Evolutionary conservation across 2,888 invertebrate species (phyloP), one percentile per base, ranked within the genome.

Genomic region (Caenorhabditis wallacei): DNA sequence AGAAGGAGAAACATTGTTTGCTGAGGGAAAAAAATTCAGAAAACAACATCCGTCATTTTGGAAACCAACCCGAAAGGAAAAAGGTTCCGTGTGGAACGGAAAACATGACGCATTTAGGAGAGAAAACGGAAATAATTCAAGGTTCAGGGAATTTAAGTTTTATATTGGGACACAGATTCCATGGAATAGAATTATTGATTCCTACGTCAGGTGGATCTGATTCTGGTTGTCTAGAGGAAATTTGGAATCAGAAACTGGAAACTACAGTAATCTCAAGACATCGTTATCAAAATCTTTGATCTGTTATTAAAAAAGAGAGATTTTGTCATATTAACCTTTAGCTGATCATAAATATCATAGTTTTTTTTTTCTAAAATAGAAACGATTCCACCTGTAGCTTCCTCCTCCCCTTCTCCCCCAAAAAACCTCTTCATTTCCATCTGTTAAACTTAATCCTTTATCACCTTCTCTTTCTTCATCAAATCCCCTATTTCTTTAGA

Each of bases 101-200:
- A 51, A 35, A 18, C 59, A 37, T 59, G 26, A 3, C n/a, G 30
- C 13, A 22, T 43, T n/a, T n/a, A n/a, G 20, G 10, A 40, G 2
- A 18, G 40, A 59, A 59, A 59, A 16, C 22, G 22, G 59, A 59
- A 59, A 59, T 59, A 37, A 43, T 59, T 59, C 59, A 59, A 59
- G 13, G 16, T n/a, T 26, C 26, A 26, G 13, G 16, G 57, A 57
- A 35, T 51, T 20, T 54, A 22, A 26, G 13, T 26, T 54, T 11
- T 18, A n/a, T 20, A 46, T 7, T 7, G 43, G 13, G 43, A 2
- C 13, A 13, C 10, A 43, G 13, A 11, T 43, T 43, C 43, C 10
- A 43, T n/a, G n/a, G n/a, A n/a, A n/a, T n/a, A n/a, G n/a, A n/a
- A n/a, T n/a, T n/a, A n/a, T n/a, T n/a, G n/a, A n/a, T n/a, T n/a